Evolutionary conservation across 1,140 invertebrate genomes (phyloP), one percentile per base, ranked within the genome.

Genomic region (Anadara kagoshimensis): DNA sequence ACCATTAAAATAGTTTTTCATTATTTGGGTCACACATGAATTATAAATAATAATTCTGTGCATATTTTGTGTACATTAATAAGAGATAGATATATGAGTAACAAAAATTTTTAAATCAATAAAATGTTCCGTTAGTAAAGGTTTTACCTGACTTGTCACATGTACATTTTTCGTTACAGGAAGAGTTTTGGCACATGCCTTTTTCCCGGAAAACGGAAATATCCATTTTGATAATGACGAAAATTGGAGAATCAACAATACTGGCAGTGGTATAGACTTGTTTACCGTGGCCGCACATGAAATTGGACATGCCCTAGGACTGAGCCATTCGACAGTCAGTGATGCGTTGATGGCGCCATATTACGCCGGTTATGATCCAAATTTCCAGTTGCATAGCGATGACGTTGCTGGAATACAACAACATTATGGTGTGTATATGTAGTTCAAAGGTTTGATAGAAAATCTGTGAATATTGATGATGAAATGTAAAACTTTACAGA

Each of bases 171-270:
- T 36, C 7, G 29, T 3, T n/a, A 26, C 24, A 82, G 96, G 29
- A 93, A 93, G 65, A 70, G 90, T 92, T 91, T 47, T 97, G 93
- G 95, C 91, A 16, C 96, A 98, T 89, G 96, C 96, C 54, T 98
- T 97, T 90, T 98, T 96, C 86, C 96, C 96, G 2, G 68, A 68
- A 45, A 69, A 56, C 45, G 81, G 81, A 10, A 70, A 98, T 88
- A 96, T 95, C 18, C 97, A 98, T 90, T 98, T 98, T 85, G 96
- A 98, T 87, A 95, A 95, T 65, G 95, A 96, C 51, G 96, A 98
- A 90, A 72, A 90, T 5, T 94, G 93, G 93, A 90, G 75, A 0
- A 69, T 81, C 16, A 73, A 53, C 16, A 76, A 71, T 90, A 83
- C 71, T 0, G 85, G 87, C 7, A 80, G 78, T 0, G 75, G 76